Evolutionary conservation across 1,140 invertebrate genomes (phyloP).

Genomic region (Heliconius himera): DNA sequence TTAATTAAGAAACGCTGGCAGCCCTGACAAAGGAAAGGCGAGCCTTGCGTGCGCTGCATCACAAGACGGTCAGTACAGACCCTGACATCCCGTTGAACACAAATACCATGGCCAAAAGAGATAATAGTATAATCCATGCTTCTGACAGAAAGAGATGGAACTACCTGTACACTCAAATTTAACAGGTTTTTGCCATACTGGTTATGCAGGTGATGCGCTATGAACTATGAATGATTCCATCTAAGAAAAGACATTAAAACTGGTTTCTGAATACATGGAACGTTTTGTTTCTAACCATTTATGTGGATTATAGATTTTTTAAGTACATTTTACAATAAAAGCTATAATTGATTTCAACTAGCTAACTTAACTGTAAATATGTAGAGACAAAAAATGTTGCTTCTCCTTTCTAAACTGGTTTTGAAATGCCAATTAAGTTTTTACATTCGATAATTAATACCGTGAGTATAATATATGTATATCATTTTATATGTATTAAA

Average conservation of each 20-base stretch:
- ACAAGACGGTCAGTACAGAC: slow-evolving; percentile 40
- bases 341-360: neutral
- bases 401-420: slow-evolving; percentile 9
- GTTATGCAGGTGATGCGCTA: slow-evolving; percentile 40
- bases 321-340: neutral
- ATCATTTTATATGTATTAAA: neutral
- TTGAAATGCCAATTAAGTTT: neutral
- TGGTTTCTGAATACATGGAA: neutral
- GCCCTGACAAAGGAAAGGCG: slow-evolving; percentile 44
- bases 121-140: slow-evolving; percentile 27
- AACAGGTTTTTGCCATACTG: slow-evolving; percentile 40
- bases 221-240: slow-evolving; percentile 34
- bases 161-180: slow-evolving; percentile 31
- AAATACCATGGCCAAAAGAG: slow-evolving; percentile 48
- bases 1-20: slow-evolving; percentile 21
- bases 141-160: slow-evolving; percentile 33
- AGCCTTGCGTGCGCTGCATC: slow-evolving; percentile 46
- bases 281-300: neutral
- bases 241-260: slow-evolving; percentile 28
- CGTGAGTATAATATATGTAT: neutral
- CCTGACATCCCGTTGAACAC: slow-evolving; percentile 52
- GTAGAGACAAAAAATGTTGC: neutral
- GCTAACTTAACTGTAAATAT: neutral
- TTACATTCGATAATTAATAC: neutral
- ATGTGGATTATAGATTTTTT: neutral